phyloP scores from a whole-genome alignment of 2,888 invertebrate species.

The Rugalucina vietnamica region DNA sequence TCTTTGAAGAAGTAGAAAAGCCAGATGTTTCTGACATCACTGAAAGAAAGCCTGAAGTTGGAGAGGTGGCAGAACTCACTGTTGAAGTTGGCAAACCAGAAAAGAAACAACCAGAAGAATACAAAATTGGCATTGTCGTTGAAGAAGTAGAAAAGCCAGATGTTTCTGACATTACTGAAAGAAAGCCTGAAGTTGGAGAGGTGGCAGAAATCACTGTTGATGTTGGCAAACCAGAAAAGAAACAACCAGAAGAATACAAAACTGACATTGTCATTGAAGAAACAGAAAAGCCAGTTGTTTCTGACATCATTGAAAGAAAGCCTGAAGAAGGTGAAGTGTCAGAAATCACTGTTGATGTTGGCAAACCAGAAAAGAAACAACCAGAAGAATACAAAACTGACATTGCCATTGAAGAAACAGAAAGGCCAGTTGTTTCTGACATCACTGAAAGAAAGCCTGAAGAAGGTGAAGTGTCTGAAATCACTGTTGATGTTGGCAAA shows the following conservation, averaged over 20 bases:
- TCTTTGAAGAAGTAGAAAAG: background rate
- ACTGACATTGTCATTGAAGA: conserved; percentile 5
- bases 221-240: background rate
- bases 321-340: background rate
- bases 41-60: background rate
- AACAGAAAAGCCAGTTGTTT: background rate
- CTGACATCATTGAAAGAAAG: background rate
- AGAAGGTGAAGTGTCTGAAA: conserved; percentile 11
- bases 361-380: background rate
- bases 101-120: no score
- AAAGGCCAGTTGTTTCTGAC: background rate
- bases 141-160: background rate
- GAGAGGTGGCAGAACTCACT: no score
- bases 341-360: background rate
- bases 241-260: background rate
- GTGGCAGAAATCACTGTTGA: conserved; percentile 2
- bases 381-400: conserved; percentile 6
- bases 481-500: no score
- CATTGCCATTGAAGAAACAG: background rate
- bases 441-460: background rate
- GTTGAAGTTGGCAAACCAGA: no score
- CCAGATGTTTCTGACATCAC: background rate
- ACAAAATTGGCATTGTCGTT: conserved; percentile 79
- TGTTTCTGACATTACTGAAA: no score
- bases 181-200: conserved; percentile 19